Evolutionary conservation across 2,888 invertebrate genomes (phyloP), one percentile per base, ranked within the genome.

Genomic region (Fissipunctia ypsillon): DNA sequence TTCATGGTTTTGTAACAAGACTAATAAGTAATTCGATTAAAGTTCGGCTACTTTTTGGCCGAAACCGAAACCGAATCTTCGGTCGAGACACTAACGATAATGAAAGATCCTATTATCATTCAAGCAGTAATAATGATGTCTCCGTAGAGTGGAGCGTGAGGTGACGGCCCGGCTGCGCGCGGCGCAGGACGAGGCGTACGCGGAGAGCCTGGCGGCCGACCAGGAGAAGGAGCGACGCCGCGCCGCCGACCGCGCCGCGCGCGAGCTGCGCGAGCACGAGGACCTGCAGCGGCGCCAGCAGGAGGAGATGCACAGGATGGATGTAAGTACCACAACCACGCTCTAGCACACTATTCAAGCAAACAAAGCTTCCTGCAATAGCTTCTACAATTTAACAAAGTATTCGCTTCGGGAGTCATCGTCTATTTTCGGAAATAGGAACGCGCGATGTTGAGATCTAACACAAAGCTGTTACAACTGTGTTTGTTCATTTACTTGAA

Each of bases 161-260:
- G 97, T 99, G 84, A 99, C 98, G 76, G 98, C 99, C 86, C 98
- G 98, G 0, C 95, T 99, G 66, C 97, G 99, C 48, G 98, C 98
- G 68, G 98, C 99, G 83, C 99, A 99, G 92, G 99, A 99, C 93
- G 98, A 98, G 91, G 99, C 99, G 0, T 99, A 99, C 91, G 97
- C 98, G 91, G 98, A 98, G 93, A 99, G 99, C 7, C 95, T 99
- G 56, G 97, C 97, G 56, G 99, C 99, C 0, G 99, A 99, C 94
- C 99, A 99, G 93, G 99, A 99, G 93, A 99, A 99, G 95, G 99
- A 99, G 92, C 97, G 98, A 0, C 96, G 96, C 65, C 97, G 97
- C 52, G 97, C 96, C 28, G 94, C 92, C 48, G 94, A 90, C 73
- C 90, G 94, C 22, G 93, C 90, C 50, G 92, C 91, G 35, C 89